phyloP scores from a whole-genome alignment of 1,140 invertebrate species.

The Zaprionus africanus region DNA sequence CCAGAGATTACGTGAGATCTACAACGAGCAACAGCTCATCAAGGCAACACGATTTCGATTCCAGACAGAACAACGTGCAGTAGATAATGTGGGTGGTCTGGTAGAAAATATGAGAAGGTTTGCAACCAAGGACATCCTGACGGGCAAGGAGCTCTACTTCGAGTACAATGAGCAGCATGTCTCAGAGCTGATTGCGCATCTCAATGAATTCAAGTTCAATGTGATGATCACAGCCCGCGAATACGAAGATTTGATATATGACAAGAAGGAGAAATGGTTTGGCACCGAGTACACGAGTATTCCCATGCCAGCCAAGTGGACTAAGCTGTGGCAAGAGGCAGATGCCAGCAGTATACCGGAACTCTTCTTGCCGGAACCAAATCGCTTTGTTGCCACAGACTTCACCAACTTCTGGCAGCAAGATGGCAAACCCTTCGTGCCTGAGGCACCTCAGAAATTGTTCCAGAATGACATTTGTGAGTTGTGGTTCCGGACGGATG shows the following conservation, averaged over 20 bases:
- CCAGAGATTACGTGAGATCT: conserved; percentile 86
- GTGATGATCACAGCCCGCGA: conserved; percentile 89
- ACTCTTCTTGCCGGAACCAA: conserved; percentile 90
- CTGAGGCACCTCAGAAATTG: conserved; percentile 87
- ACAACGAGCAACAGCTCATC: conserved; percentile 86
- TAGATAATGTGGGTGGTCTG: conserved; percentile 91
- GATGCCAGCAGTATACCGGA: conserved; percentile 85
- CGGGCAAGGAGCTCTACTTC: conserved; percentile 89
- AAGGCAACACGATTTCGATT: conserved; percentile 90
- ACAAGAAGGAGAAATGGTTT: conserved; percentile 88
- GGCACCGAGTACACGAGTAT: conserved; percentile 78
- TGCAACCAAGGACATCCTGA: conserved; percentile 91
- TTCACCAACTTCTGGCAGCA: conserved; percentile 88
- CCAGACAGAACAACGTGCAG: conserved; percentile 88
- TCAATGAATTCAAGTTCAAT: conserved; percentile 90
- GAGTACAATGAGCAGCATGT: conserved; percentile 91
- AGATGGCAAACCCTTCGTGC: conserved; percentile 60
- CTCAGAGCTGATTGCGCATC: conserved; percentile 87
- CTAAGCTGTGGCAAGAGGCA: conserved; percentile 86
- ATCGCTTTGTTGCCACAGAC: conserved; percentile 93
- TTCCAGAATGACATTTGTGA: conserved; percentile 87
- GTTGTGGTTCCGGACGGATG: conserved; percentile 94
- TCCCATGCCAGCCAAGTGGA: conserved; percentile 87
- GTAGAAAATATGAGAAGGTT: conserved; percentile 92
- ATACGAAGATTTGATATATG: conserved; percentile 86